A percentile compares a stretch with the other conserved stretches of the same genome.
These are phyloP conservation scores for Cherax destructor DNA, from an alignment of 1,140 invertebrate genomes.

Conservation along the genomic window DNA sequence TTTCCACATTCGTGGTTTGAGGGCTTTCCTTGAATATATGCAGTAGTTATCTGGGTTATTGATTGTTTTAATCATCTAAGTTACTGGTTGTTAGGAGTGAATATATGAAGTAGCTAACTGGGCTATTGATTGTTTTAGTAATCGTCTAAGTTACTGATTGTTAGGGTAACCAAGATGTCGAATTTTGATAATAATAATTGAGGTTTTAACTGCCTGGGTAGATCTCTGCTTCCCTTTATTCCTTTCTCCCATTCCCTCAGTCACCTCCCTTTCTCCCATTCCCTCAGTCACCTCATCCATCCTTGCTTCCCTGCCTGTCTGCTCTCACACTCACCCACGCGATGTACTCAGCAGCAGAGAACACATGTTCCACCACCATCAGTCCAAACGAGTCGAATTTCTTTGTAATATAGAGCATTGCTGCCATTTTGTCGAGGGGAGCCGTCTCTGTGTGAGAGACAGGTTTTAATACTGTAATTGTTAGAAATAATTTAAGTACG, in stretches of 20 bases:
- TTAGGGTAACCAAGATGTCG: not conserved
- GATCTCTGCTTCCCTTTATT: not conserved
- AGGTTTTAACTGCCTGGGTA: not conserved
- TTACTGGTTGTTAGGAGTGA: not conserved
- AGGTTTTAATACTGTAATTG: too few relatives aligned
- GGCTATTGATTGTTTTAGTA: not conserved
- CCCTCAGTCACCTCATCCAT: too few relatives aligned
- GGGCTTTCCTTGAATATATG: too few relatives aligned
- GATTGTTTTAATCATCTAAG: not conserved
- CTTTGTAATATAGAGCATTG: constrained; percentile 32
- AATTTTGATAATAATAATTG: not conserved
- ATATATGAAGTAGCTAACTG: not conserved
- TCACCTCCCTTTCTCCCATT: too few relatives aligned
- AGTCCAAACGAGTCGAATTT: constrained; percentile 46
- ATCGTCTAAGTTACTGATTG: not conserved
- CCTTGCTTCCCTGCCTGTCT: too few relatives aligned
- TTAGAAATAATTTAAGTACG: too few relatives aligned
- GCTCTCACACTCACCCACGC: constrained; percentile 33
- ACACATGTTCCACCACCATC: constrained; percentile 58
- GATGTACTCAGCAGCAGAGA: constrained; percentile 38
- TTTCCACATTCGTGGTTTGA: too few relatives aligned
- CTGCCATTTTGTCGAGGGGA: constrained; percentile 11
- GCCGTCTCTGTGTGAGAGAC: constrained; percentile 1
- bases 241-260: too few relatives aligned
- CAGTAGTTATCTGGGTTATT: not conserved